phyloP scores from a whole-genome alignment of 2,797 vertebrate species.

The Uromys caudimaculatus region DNA sequence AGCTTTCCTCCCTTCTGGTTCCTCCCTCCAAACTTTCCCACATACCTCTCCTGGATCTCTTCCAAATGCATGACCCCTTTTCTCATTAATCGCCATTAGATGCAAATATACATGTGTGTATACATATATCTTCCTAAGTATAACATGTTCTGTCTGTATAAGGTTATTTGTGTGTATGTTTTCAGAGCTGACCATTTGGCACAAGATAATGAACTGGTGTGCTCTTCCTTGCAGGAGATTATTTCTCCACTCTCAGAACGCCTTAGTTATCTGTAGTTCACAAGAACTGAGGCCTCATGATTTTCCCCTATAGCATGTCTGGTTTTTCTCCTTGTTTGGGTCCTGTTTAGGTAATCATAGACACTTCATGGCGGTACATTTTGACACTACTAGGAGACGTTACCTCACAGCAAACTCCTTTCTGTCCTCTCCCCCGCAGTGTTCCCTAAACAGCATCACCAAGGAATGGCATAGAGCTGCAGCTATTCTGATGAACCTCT shows the following conservation, averaged over 20 bases:
- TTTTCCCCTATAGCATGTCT: not conserved
- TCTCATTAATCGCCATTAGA: not conserved
- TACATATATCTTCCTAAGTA: not conserved
- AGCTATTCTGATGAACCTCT: not conserved
- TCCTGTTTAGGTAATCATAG: not conserved
- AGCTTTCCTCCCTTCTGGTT: not conserved
- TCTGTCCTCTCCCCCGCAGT: not conserved
- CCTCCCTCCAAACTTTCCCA: not conserved
- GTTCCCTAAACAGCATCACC: conserved; percentile 21
- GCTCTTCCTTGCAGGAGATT: not conserved
- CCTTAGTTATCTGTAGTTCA: not conserved
- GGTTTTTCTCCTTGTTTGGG: not conserved
- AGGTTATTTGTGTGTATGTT: no score
- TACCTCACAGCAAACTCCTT: not conserved
- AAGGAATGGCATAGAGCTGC: not conserved
- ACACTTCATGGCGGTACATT: not conserved
- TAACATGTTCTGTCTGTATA: no score
- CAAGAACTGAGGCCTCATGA: not conserved
- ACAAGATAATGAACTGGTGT: no score
- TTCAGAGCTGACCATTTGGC: not conserved
- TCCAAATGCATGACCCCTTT: not conserved
- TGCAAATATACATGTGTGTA: not conserved
- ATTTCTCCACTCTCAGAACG: not conserved
- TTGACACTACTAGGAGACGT: not conserved
- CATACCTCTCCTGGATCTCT: not conserved